A percentile compares a stretch with the other conserved stretches of the same genome.
phyloP scores from a whole-genome alignment of 2,113 vertebrate genomes.

The Trematocara marginatum region DNA sequence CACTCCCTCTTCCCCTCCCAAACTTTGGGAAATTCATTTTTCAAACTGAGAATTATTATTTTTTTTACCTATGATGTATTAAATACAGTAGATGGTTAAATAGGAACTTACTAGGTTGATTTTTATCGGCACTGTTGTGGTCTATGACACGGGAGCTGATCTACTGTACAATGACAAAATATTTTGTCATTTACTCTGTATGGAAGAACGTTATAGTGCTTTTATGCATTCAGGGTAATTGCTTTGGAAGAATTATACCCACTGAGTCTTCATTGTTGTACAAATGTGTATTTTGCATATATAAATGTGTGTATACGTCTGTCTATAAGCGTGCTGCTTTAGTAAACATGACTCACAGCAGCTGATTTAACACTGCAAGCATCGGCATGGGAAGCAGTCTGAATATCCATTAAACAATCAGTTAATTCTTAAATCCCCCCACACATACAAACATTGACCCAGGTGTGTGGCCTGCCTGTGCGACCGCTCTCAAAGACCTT shows the following conservation, averaged over 20 bases:
- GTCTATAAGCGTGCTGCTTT: slow-evolving; percentile 30
- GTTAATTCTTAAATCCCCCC: background rate
- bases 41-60: background rate
- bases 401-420: background rate
- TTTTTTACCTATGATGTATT: background rate
- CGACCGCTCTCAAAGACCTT: background rate
- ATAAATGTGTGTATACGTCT: background rate
- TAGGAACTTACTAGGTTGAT: background rate
- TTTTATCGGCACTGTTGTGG: background rate
- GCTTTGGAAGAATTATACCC: background rate
- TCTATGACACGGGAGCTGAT: background rate
- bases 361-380: background rate
- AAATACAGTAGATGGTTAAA: background rate
- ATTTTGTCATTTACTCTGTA: background rate
- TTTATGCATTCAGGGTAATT: background rate
- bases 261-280: background rate
- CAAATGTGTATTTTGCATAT: background rate
- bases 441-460: background rate
- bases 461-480: background rate
- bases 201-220: rapidly evolving
- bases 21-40: background rate
- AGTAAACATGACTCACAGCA: slow-evolving; percentile 27
- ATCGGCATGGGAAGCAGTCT: background rate
- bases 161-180: background rate
- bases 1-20: background rate